Conservation (phyloP, 2,888 invertebrate genomes). For the Lepidochrysops patricia region DNA sequence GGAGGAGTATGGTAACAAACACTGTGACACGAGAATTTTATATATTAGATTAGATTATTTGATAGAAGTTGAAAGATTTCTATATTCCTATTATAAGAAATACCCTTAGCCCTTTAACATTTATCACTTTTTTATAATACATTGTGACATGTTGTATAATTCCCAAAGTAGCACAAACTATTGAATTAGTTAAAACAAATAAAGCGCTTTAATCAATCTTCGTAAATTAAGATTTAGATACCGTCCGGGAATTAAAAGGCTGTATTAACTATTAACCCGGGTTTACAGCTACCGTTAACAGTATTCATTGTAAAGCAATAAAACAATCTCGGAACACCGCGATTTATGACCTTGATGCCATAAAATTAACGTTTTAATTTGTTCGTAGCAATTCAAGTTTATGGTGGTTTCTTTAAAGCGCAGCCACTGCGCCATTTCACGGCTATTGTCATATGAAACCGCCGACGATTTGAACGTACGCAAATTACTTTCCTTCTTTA, state of each 20-base stretch:
- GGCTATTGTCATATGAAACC: constrained; percentile 47
- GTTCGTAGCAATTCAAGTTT: constrained; percentile 55
- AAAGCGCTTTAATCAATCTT: constrained; percentile 25
- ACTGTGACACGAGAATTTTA: no score
- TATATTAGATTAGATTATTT: no score
- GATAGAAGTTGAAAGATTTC: no score
- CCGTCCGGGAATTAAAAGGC: constrained; percentile 25
- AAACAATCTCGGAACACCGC: constrained; percentile 48
- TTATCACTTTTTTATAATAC: no score
- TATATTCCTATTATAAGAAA: no score
- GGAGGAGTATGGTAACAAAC: no score
- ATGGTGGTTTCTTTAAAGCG: constrained; percentile 45
- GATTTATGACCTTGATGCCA: constrained; percentile 59
- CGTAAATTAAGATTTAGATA: constrained; percentile 24
- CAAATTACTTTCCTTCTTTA: constrained; percentile 66
- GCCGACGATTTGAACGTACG: constrained; percentile 41
- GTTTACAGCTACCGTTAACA: constrained; percentile 52
- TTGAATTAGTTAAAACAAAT: not conserved
- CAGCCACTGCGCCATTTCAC: constrained; percentile 60
- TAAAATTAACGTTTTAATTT: constrained; percentile 69
- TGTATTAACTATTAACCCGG: constrained; percentile 21
- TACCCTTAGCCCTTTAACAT: no score
- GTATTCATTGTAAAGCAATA: constrained; percentile 51
- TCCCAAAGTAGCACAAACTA: no score
- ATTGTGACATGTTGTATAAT: no score